Base-by-base conservation (phyloP, 2,888 invertebrate genomes). In the Caenorhabditis uteleia region DNA sequence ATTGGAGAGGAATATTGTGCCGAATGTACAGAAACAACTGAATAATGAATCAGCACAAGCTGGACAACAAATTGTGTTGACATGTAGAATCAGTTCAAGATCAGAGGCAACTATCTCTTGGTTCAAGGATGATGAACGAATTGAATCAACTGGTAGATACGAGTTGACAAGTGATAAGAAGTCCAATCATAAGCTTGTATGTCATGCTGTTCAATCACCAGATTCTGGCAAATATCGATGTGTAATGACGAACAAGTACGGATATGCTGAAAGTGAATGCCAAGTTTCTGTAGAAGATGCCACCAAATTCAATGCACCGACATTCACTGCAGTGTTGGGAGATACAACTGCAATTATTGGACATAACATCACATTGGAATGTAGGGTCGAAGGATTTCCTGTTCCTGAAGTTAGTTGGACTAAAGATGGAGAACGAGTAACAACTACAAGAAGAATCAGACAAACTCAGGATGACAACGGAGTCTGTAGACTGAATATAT, bases 181-280 rank as follows among this genome's bases (percentile, higher is more conserved):
- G 18, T 59, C 60, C 14, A 61, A 54, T 39, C 67, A 69, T 12
- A 51, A 57, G 20, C 59, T 72, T 2, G 44, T 69, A n/a, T 69
- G 67, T 36, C 75, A 75, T 45, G 53, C 67, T 14, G 65, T 65
- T 31, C 49, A 59, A 20, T 31, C 57, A 8, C 31, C 53, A 12
- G 84, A 85, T 54, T 79, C 82, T 46, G 85, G 85, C 8, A 76
- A 72, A 20, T 85, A 85, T 68, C 73, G 72, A 8, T 84, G 84
- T 51, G 79, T 77, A 10, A 84, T 84, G n/a, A 76, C 68, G 20
- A 85, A 84, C 72, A 56, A 71, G 5, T 74, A 77, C 8, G 73
- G 75, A 42, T 58, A 55, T 18, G 68, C 70, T 20, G 62, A 65
- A 43, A 66, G 60, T 26, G 66, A 70, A 38, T 70, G 70, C 48